Evolutionary conservation across 2,888 invertebrate genomes (phyloP), one percentile per base, ranked within the genome.

Genomic region (Spicauda simplicius): DNA sequence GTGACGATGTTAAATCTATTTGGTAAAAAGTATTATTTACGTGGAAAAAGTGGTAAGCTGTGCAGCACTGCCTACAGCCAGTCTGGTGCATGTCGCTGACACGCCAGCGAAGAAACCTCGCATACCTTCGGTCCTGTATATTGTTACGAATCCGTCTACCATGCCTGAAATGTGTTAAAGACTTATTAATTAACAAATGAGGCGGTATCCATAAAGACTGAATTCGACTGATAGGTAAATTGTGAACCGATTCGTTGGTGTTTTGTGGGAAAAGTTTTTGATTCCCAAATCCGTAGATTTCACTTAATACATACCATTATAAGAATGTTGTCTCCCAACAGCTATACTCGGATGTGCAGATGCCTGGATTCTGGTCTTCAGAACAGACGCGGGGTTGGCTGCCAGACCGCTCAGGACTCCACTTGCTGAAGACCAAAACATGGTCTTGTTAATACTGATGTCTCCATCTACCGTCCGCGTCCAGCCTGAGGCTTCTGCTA

Each of bases 251-350:
- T 33, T 10, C 8, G 1, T 8, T 33, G 33, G 8, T 10, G 7
- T 33, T 33, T 8, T 3, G 1, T 10, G 33, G 8, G 33, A 33
- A 33, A 25, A 25, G 25, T 4, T 33, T 10, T 6, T 33, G 10
- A 8, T 33, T 33, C 33, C 33, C 8, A 33, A 33, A 33, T 33
- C 33, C 6, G 10, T 33, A 33, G 8, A 45, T 3, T 12, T 4
- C n/a, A 45, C 14, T 14, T 14, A 14, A 45, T 45, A 45, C n/a
- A 48, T 16, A 91, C 92, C 92, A 72, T 86, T 88, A 83, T 97
- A 97, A 10, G 94, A 85, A 85, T 97, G 97, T 80, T 98, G 98
- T 80, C 96, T 94, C 0, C 98, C 98, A 0, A 98, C 98, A 19
- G 97, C 97, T 75, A 97, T 97, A 61, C 94, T 93, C 8, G 94